phyloP scores from a whole-genome alignment of 2,113 vertebrate genomes.

The Salvelinus fontinalis region DNA sequence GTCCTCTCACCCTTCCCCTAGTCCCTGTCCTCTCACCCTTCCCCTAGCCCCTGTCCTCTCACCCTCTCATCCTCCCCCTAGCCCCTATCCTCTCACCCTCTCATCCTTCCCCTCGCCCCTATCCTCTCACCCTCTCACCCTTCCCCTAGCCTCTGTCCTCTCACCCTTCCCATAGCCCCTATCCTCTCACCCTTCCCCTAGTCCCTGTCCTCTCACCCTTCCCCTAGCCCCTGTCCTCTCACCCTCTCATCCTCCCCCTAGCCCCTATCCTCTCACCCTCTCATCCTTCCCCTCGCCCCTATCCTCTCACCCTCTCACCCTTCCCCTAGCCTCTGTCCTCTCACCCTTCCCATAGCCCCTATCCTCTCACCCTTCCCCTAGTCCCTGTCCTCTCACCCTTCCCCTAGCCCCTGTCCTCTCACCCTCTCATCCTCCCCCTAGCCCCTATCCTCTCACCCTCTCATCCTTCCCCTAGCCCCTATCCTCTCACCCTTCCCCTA shows the following conservation, averaged over 20 bases:
- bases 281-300: neutral
- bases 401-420: neutral
- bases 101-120: too few species aligned
- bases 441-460: slow-evolving; percentile 26
- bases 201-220: neutral
- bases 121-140: neutral
- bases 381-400: neutral
- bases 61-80: too few species aligned
- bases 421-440: neutral
- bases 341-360: neutral
- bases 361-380: neutral
- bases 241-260: neutral
- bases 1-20: neutral
- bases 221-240: neutral
- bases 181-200: neutral
- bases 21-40: neutral
- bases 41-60: too few species aligned
- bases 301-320: neutral
- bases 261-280: neutral
- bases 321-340: slow-evolving; percentile 12
- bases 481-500: too few species aligned
- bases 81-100: neutral
- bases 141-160: neutral
- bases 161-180: neutral
- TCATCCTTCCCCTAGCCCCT: too few species aligned